Base-by-base conservation (phyloP, 2,113 vertebrate genomes). In the Chloropsis hardwickii region DNA sequence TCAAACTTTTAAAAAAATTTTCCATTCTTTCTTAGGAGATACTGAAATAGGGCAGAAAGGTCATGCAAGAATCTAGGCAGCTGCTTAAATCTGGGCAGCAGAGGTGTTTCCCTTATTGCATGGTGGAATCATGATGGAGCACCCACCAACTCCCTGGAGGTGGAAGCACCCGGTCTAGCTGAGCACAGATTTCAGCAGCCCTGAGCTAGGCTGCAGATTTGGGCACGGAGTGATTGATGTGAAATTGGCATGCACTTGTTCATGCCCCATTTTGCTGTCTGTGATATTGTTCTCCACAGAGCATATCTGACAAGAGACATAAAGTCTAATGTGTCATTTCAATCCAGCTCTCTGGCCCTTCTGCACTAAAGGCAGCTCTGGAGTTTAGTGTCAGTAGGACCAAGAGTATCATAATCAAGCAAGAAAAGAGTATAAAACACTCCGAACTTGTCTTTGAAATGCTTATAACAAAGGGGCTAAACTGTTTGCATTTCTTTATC, bases 91-190 rank as follows among this genome's bases (percentile, higher is more conserved):
- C 7, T 54, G 31, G 2, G 5, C 3, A 48, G 12, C 20, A 57
- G 23, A 51, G 10, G 2, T 45, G 91, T 70, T 7, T 10, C 9
- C 5, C 2, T 27, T 45, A 12, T 9, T 15, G 4, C 9, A 1
- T 29, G 16, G 37, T 81, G 29, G 33, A 53, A 22, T 54, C 24
- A 3, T 6, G 24, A 7, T 19, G 81, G 25, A 37, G 25, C 20
- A 27, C 5, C 14, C 33, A 23, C 40, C 53, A 23, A 17, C 16
- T 72, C 33, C 11, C 11, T 28, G 22, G 13, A 29, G 5, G 6
- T 73, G 27, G 21, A 61, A 35, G 16, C 0, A 0, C 22, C 8
- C 2, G 1, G 5, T 14, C 33, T 39, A 51, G 21, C 19, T 42
- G 56, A 78, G 27, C 2, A 1, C 17, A 11, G 20, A 50, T 60